Conservation (phyloP, 1,140 invertebrate genomes). For the Lerema accius region DNA sequence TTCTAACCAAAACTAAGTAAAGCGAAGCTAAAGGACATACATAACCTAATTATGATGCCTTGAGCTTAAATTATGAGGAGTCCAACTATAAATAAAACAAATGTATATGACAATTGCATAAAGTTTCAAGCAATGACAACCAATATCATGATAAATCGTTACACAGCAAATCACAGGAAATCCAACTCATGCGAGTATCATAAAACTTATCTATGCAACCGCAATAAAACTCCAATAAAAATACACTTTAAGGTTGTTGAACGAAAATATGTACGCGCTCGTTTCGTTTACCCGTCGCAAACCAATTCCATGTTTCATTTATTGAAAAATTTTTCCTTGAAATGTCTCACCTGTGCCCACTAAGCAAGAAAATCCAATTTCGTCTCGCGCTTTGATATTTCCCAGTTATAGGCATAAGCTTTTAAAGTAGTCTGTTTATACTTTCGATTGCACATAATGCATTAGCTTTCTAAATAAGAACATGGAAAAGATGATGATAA, state of each 20-base stretch:
- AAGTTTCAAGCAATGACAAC: too few species aligned
- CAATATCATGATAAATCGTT: too few species aligned
- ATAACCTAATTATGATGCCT: too few species aligned
- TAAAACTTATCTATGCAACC: constrained; percentile 11
- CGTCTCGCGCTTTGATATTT: constrained; percentile 45
- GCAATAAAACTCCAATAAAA: constrained; percentile 19
- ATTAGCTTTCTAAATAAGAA: background rate
- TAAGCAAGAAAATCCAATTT: constrained; percentile 60
- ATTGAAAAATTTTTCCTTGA: constrained; percentile 61
- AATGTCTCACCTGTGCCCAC: constrained; percentile 68
- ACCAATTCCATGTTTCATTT: constrained; percentile 68
- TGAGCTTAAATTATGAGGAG: too few species aligned
- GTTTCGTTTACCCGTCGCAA: constrained; percentile 45
- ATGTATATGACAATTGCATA: too few species aligned
- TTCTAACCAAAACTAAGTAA: too few species aligned
- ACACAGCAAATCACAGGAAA: background rate
- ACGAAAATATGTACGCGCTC: constrained; percentile 33
- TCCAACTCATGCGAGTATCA: background rate
- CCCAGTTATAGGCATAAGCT: constrained; percentile 35
- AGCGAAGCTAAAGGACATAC: too few species aligned
- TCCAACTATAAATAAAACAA: too few species aligned
- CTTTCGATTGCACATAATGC: constrained; percentile 4
- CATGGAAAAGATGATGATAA: background rate
- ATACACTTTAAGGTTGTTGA: constrained; percentile 6
- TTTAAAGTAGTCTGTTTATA: constrained; percentile 8